Conservation (phyloP, 2,797 vertebrate genomes). For the Kryptopterus vitreolus region DNA sequence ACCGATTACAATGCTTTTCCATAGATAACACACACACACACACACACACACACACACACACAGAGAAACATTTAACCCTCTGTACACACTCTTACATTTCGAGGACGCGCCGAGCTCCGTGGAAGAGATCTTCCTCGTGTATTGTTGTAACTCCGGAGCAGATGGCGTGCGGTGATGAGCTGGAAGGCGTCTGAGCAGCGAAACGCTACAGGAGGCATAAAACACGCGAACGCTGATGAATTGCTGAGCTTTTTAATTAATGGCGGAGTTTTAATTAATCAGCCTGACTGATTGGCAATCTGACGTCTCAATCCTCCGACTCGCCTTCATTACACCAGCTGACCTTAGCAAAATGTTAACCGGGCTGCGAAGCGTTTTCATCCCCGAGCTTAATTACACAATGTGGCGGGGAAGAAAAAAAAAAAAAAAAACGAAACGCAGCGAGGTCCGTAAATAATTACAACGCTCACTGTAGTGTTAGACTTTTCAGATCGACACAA, state of each 20-base stretch:
- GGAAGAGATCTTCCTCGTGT: not conserved
- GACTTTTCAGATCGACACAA: not conserved
- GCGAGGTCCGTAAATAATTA: not conserved
- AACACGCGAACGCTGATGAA: conserved; percentile 40
- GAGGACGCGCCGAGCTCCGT: not conserved
- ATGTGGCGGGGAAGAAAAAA: too few relatives aligned
- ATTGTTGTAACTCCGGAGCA: not conserved
- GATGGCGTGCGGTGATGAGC: conserved; percentile 16
- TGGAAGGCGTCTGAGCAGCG: not conserved
- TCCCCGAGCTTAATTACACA: not conserved
- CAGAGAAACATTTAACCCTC: not conserved
- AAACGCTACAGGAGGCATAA: conserved; percentile 19
- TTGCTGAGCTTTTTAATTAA: conserved; percentile 34
- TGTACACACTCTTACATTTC: not conserved
- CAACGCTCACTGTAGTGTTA: not conserved
- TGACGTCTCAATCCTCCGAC: conserved; percentile 23
- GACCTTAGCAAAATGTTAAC: conserved; percentile 7
- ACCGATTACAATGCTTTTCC: not conserved
- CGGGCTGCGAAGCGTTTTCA: not conserved
- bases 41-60: not conserved
- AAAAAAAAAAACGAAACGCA: not conserved
- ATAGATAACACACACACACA: not conserved
- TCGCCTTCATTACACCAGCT: conserved; percentile 16
- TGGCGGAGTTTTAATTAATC: conserved; percentile 23
- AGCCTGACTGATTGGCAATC: conserved; percentile 16